phyloP scores from a whole-genome alignment of 2,888 invertebrate species.

The Limnephilus rhombicus region DNA sequence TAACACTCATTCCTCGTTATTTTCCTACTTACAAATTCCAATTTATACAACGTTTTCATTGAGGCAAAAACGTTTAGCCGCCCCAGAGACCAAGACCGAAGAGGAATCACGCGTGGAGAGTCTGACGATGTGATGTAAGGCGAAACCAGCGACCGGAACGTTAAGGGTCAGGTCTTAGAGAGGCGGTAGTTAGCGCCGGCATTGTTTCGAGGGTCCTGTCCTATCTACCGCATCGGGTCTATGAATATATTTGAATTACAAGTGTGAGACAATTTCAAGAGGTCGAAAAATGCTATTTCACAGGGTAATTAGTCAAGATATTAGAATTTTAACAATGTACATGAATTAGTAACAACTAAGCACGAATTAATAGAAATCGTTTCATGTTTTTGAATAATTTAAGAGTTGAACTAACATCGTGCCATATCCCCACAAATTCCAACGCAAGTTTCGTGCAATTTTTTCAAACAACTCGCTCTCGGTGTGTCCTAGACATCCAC shows the following conservation, averaged over 20 bases:
- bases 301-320: neutral
- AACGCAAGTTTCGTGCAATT: too few species aligned
- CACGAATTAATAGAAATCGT: neutral
- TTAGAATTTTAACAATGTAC: neutral
- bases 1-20: neutral
- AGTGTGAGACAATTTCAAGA: constrained; percentile 17
- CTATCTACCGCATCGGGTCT: neutral
- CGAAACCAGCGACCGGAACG: constrained; percentile 14
- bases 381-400: neutral
- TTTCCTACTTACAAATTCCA: neutral
- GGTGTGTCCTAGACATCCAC: too few species aligned
- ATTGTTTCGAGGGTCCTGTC: constrained; percentile 34
- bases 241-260: constrained; percentile 38
- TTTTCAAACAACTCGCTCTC: too few species aligned
- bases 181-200: neutral
- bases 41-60: neutral
- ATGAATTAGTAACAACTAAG: neutral
- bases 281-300: neutral
- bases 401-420: neutral
- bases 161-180: constrained; percentile 29
- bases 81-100: neutral
- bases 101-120: constrained; percentile 44
- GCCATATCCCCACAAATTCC: too few species aligned
- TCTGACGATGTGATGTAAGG: constrained; percentile 8
- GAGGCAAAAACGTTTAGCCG: neutral